Evolutionary conservation across 2,888 invertebrate species (phyloP).

Genomic region (Chironomus tentans): DNA sequence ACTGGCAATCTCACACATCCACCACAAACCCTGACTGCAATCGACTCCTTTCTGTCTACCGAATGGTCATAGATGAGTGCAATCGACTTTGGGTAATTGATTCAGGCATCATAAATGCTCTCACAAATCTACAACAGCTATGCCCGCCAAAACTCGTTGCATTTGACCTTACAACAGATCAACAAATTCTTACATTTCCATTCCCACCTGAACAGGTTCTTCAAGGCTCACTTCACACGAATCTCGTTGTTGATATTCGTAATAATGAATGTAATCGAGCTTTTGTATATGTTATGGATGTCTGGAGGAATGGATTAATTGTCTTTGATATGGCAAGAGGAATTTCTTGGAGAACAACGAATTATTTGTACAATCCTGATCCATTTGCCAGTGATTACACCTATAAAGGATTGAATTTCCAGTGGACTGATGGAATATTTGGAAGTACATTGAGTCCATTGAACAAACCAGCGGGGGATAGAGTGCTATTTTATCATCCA

Average conservation of each 20-base stretch:
- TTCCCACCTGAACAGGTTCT: conserved; percentile 57
- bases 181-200: conserved; percentile 50
- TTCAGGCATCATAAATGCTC: conserved; percentile 65
- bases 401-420: conserved; percentile 64
- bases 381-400: conserved; percentile 57
- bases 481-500: conserved; percentile 66
- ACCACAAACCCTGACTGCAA: conserved; percentile 47
- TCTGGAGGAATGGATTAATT: conserved; percentile 50
- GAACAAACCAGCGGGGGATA: conserved; percentile 43
- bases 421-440: conserved; percentile 76
- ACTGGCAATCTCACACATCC: conserved; percentile 48
- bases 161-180: conserved; percentile 60
- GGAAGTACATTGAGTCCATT: conserved; percentile 59
- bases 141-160: conserved; percentile 66
- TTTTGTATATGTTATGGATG: conserved; percentile 54
- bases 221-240: conserved; percentile 53
- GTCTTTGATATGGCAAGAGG: conserved; percentile 38
- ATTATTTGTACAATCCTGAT: conserved; percentile 38
- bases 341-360: conserved; percentile 39
- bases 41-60: conserved; percentile 66
- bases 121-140: conserved; percentile 54
- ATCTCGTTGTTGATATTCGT: conserved; percentile 48
- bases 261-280: conserved; percentile 48
- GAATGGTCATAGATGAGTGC: conserved; percentile 63
- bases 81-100: conserved; percentile 72